A percentile compares a stretch with the other conserved stretches of the same genome.
phyloP scores from a whole-genome alignment of 2,797 vertebrate genomes.

The Poecile montanus region DNA sequence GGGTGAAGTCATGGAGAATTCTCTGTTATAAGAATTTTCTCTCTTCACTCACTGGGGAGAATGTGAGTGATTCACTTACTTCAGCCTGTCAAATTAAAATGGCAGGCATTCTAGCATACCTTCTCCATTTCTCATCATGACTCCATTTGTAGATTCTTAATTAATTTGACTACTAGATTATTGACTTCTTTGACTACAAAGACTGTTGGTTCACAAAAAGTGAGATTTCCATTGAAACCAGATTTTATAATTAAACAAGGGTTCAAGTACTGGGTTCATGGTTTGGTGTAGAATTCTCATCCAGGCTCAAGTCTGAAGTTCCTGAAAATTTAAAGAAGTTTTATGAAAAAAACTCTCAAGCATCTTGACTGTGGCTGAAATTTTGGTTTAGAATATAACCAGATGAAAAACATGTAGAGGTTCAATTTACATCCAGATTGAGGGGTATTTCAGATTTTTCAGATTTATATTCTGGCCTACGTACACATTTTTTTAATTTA shows the following conservation, averaged over 20 bases:
- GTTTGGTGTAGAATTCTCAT: background rate
- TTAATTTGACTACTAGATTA: background rate
- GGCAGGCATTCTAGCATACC: background rate
- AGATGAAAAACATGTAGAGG: background rate
- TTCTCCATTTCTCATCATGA: background rate
- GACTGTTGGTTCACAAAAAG: background rate
- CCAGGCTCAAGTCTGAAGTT: background rate
- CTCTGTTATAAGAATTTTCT: background rate
- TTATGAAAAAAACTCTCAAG: background rate
- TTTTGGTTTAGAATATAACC: background rate
- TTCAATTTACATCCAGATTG: background rate
- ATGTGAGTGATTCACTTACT: background rate
- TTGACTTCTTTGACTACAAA: background rate
- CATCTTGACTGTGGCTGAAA: background rate
- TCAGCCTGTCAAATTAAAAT: background rate
- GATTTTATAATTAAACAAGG: background rate
- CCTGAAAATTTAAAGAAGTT: background rate
- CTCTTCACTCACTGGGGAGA: background rate
- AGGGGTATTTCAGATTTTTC: background rate
- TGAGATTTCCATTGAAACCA: background rate
- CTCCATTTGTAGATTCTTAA: background rate
- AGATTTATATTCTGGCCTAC: background rate
- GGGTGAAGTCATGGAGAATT: background rate
- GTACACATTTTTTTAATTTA: background rate
- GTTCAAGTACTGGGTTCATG: background rate